These are phyloP conservation scores for Podarcis cretensis DNA, from an alignment of 2,113 vertebrate genomes.

Conservation along the genomic window DNA sequence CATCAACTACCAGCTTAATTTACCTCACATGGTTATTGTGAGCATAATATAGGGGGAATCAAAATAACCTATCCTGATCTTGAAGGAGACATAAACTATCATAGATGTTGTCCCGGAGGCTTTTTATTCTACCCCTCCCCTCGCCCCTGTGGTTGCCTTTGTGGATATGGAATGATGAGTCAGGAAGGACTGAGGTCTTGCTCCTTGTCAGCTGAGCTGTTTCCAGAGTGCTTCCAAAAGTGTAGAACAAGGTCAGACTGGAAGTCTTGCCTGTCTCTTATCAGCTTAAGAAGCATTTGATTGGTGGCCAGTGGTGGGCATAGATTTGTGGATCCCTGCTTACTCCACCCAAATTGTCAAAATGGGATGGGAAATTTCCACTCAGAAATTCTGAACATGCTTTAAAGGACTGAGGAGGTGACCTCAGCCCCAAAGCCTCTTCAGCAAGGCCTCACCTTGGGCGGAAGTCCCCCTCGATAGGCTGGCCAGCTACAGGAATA, in stretches of 20 bases:
- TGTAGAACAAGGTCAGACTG: neutral
- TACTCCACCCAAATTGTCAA: neutral
- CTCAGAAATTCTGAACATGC: neutral
- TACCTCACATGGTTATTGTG: too few relatives aligned
- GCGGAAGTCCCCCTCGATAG: constrained; percentile 90
- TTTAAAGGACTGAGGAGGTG: neutral
- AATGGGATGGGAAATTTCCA: neutral
- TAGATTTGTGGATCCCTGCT: neutral
- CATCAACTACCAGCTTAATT: too few relatives aligned
- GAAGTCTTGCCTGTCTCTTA: neutral
- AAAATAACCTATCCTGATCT: neutral
- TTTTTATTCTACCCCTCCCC: neutral
- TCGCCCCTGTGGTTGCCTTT: neutral
- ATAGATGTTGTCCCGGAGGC: neutral
- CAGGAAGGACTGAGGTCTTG: neutral
- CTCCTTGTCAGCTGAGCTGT: neutral
- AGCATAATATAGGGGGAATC: too few relatives aligned
- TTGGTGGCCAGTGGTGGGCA: neutral
- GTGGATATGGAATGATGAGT: neutral
- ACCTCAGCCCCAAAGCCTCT: neutral
- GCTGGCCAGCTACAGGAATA: constrained; percentile 96
- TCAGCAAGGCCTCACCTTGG: constrained; percentile 75
- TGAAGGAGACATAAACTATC: neutral
- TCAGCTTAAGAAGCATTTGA: neutral
- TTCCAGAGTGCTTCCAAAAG: neutral